Evolutionary conservation across 53 echinoderm and acorn worm species (phyloP).

Genomic region (Patiria pectinifera): DNA sequence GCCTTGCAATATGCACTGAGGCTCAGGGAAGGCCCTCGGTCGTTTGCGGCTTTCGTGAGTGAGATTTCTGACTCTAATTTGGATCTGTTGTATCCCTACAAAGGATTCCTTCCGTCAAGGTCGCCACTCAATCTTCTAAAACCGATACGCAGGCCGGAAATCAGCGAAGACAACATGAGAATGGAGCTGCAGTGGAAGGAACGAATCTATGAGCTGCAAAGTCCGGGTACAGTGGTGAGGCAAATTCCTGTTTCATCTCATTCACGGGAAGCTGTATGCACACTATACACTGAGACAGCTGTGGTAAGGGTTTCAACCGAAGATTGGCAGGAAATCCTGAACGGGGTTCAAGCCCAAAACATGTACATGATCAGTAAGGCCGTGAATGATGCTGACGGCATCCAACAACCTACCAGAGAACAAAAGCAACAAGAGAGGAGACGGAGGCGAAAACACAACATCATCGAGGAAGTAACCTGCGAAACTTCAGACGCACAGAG

Average conservation of each 20-base stretch:
- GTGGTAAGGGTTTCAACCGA: slow-evolving; percentile 23
- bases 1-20: slow-evolving; percentile 67
- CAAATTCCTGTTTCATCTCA: background rate
- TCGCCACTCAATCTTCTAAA: slow-evolving; percentile 45
- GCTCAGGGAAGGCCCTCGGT: slow-evolving; percentile 67
- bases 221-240: background rate
- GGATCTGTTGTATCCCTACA: slow-evolving; percentile 73
- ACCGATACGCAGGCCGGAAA: slow-evolving; percentile 25
- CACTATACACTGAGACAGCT: slow-evolving; percentile 19
- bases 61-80: slow-evolving; percentile 58
- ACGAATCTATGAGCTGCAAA: slow-evolving; percentile 51
- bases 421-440: background rate
- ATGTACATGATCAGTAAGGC: background rate
- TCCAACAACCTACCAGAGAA: background rate
- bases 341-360: slow-evolving; percentile 8
- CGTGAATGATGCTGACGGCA: background rate
- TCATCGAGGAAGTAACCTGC: slow-evolving; percentile 56
- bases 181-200: slow-evolving; percentile 63
- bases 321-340: slow-evolving; percentile 43
- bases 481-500: slow-evolving; percentile 14
- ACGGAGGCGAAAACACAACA: background rate
- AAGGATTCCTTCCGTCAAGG: background rate
- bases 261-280: background rate
- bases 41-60: slow-evolving; percentile 60
- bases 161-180: slow-evolving; percentile 38